A percentile compares a stretch with the other conserved stretches of the same genome.
Conservation (phyloP, 2,797 vertebrate species). For the Arctocebus calabarensis region DNA sequence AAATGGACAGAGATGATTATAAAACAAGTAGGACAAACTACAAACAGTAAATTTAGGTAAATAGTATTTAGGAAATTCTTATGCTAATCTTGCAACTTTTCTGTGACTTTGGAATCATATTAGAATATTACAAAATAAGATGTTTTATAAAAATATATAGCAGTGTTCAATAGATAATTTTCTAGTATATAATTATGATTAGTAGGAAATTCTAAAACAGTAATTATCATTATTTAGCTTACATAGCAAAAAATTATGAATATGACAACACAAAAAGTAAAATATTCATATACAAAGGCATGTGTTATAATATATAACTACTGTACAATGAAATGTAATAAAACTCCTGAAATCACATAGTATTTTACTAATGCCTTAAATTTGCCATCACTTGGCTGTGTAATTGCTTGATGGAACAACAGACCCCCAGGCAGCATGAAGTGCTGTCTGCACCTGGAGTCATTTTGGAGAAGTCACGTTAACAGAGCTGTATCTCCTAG, state of each 20-base stretch:
- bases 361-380: conserved; percentile 11
- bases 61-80: not conserved
- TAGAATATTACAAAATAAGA: not conserved
- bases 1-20: not conserved
- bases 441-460: not conserved
- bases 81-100: not conserved
- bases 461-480: not conserved
- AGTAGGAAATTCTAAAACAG: not conserved
- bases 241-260: not conserved
- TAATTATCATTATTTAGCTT: not conserved
- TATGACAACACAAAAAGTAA: not conserved
- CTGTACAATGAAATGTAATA: conserved; percentile 16
- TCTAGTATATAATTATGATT: not conserved
- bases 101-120: not conserved
- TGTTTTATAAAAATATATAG: not conserved
- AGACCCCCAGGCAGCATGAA: not conserved
- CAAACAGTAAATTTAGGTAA: not conserved
- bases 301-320: not conserved
- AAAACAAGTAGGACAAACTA: not conserved
- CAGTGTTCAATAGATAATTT: not conserved
- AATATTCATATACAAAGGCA: not conserved
- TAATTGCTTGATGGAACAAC: not conserved
- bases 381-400: not conserved
- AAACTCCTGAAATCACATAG: not conserved
- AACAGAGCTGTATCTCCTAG: accelerated